Conservation (phyloP, 2,888 invertebrate species). For the Acleris cristana region DNA sequence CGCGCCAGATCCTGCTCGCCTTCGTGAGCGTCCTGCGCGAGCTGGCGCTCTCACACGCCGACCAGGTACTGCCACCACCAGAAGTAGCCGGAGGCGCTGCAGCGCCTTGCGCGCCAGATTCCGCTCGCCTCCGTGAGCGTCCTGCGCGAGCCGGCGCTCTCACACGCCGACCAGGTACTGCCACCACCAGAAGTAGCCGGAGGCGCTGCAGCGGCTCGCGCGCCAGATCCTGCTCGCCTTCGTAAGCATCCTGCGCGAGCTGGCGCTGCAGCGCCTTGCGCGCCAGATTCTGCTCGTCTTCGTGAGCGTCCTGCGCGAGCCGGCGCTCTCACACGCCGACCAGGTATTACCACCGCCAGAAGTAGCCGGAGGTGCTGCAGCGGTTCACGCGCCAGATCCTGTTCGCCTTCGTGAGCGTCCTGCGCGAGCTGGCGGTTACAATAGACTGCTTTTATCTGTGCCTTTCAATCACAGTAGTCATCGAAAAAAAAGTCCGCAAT, state of each 20-base stretch:
- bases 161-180: constrained; percentile 85
- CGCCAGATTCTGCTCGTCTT: constrained; percentile 86
- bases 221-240: constrained; percentile 86
- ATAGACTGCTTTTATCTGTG: too few relatives aligned
- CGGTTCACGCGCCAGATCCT: constrained; percentile 85
- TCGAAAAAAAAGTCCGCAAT: too few relatives aligned
- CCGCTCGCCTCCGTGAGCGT: constrained; percentile 86
- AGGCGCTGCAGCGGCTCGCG: constrained; percentile 66
- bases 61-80: constrained; percentile 71
- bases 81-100: constrained; percentile 50
- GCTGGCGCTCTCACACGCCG: constrained; percentile 88
- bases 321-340: constrained; percentile 88
- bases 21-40: constrained; percentile 88
- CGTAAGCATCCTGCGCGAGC: constrained; percentile 87
- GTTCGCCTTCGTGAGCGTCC: constrained; percentile 85
- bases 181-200: constrained; percentile 33
- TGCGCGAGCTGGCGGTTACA: constrained; percentile 88
- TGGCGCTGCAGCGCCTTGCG: constrained; percentile 85
- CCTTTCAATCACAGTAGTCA: too few relatives aligned
- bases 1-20: constrained; percentile 85
- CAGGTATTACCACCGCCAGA: constrained; percentile 48
- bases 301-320: constrained; percentile 87
- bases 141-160: constrained; percentile 88
- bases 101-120: constrained; percentile 83
- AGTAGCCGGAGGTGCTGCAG: constrained; percentile 54